Base-by-base conservation (phyloP, 2,888 invertebrate genomes). In the Dynastes tityus region DNA sequence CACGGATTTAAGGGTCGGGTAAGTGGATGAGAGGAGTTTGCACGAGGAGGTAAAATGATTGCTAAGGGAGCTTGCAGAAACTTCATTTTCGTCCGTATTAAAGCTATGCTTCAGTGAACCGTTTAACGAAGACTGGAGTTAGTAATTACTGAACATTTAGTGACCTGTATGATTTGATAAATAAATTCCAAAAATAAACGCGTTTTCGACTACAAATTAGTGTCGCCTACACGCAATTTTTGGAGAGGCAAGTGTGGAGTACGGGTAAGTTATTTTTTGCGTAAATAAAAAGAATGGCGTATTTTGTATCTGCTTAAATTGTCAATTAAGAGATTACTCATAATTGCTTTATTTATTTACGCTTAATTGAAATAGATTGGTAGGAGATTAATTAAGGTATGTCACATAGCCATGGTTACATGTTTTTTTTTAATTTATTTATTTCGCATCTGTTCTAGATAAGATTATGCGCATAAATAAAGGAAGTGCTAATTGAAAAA, bases 91-190 rank as follows among this genome's bases (percentile, higher is more conserved):
- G 27, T 73, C 27, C 27, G 61, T 45, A 45, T 74, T 74, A 74
- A 22, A 8, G 22, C 16, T 27, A 40, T 74, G 73, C 73, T 74
- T 61, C 73, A 74, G 61, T 74, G 73, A 74, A n/a, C 73, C 22
- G 73, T 37, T 74, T 74, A 74, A 74, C 73, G 73, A 74, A 74
- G 32, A 40, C 61, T 27, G 73, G 45, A 61, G 32, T 40, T 45
- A 11, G 73, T 74, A 74, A 61, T 74, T 74, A 61, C 45, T 55
- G 61, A 45, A 74, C 40, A 61, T 61, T 61, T 61, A 61, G 61
- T 61, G 73, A 74, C 73, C 73, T 45, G 73, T 45, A 61, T 74
- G 73, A 74, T 74, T 61, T 61, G 63, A 61, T 74, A 45, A 74
- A 74, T 40, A 74, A 61, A 22, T 61, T 40, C 73, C 45, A 63